Base-by-base conservation (phyloP, 1,140 invertebrate genomes). In the Lepidurus arcticus region DNA sequence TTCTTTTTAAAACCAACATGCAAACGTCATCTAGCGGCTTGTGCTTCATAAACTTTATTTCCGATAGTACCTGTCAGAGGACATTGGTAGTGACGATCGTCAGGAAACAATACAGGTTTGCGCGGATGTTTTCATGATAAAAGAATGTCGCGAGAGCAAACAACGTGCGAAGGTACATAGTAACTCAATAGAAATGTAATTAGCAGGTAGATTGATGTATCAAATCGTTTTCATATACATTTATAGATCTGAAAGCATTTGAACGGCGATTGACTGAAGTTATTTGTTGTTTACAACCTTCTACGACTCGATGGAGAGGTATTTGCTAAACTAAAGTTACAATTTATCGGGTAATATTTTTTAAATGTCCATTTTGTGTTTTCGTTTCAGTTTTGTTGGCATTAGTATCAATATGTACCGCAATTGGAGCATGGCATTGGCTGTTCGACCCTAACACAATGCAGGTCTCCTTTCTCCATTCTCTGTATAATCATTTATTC, bases 201-300 rank as follows among this genome's bases (percentile, higher is more conserved):
- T 44, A 21, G 44, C 53, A 47, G 65, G 7, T 74, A 78, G 47
- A 80, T 75, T 74, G 24, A 34, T 79, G 42, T 79, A 11, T 45
- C 42, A 76, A 10, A 42, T 9, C 73, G 42, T 44, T 73, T 42
- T 7, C 44, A 78, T 81, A 81, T 85, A 85, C 84, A 84, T 82
- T 91, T 91, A 83, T 86, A 97, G 96, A 98, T 90, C 87, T 98
- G 80, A 98, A 98, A 86, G 96, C 96, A 44, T 98, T 98, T 87
- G 97, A 98, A 85, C 89, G 96, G 79, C 88, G 97, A 78, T 86
- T 98, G 3, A 98, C 95, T 8, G 97, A 98, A 90, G 95, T 98
- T n/a, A 96, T 98, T 84, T 90, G 92, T 81, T 94, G 94, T 85
- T 88, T 97, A 79, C 93, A 96, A 83, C 96, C 96, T 75, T 90